Conservation (phyloP, 1,140 invertebrate species). For the Leguminivora glycinivorella region DNA sequence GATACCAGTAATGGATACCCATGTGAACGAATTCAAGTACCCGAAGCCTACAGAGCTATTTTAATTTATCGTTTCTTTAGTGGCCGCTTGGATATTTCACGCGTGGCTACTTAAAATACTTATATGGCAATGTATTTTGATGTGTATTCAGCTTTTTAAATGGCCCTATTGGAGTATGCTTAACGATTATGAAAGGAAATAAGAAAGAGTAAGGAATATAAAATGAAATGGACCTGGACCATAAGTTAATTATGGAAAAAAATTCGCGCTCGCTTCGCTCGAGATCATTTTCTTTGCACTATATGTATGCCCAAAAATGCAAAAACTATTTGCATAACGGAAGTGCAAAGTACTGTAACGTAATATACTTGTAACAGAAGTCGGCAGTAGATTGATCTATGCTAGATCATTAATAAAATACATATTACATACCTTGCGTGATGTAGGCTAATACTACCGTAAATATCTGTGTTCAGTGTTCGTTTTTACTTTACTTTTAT, state of each 20-base stretch:
- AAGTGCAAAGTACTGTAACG: slow-evolving; percentile 32
- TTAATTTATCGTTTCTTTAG: slow-evolving; percentile 50
- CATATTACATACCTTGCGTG: too few relatives aligned
- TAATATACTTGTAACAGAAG: too few relatives aligned
- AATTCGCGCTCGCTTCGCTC: too few relatives aligned
- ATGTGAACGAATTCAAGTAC: slow-evolving; percentile 50
- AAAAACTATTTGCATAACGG: slow-evolving; percentile 31
- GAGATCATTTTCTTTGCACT: too few relatives aligned
- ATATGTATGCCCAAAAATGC: too few relatives aligned
- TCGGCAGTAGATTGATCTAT: slow-evolving; percentile 30
- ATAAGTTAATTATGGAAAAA: too few relatives aligned
- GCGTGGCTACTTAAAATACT: slow-evolving; percentile 38
- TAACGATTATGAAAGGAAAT: neutral
- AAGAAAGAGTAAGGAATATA: too few relatives aligned
- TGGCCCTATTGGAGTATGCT: neutral
- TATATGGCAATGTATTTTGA: slow-evolving; percentile 10
- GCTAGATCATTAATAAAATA: slow-evolving; percentile 29
- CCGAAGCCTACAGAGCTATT: slow-evolving; percentile 46
- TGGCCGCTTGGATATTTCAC: slow-evolving; percentile 43
- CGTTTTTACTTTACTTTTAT: too few relatives aligned
- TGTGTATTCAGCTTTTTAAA: slow-evolving; percentile 7
- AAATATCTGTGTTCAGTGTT: too few relatives aligned
- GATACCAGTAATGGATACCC: slow-evolving; percentile 38
- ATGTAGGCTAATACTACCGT: slow-evolving; percentile 13
- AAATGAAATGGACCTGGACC: too few relatives aligned